Conservation (phyloP, 2,797 vertebrate genomes). For the Melopsittacus undulatus region DNA sequence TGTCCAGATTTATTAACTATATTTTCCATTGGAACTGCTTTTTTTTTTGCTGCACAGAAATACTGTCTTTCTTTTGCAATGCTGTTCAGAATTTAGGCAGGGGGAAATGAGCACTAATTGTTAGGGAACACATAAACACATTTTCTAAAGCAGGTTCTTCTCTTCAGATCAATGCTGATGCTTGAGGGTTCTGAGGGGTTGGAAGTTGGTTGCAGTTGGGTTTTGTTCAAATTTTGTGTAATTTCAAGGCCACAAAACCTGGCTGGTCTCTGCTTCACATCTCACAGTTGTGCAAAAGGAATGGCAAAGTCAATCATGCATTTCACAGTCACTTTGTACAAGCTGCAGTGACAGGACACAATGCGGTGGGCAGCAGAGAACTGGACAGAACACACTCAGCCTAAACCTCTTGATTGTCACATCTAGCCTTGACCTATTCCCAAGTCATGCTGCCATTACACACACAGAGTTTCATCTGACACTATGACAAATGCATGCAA, state of each 20-base stretch:
- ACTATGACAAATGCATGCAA: not conserved
- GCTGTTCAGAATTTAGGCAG: not conserved
- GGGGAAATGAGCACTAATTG: not conserved
- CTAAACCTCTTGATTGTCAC: not conserved
- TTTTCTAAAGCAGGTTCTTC: constrained; percentile 66
- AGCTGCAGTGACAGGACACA: not conserved
- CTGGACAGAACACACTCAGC: not conserved
- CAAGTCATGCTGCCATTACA: too few relatives aligned
- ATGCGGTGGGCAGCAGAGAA: constrained; percentile 30
- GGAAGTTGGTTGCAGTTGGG: not conserved
- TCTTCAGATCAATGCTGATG: not conserved
- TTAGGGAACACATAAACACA: not conserved
- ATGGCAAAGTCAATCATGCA: rapidly evolving
- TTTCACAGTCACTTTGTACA: not conserved
- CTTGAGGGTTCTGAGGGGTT: rapidly evolving
- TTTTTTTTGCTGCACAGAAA: constrained; percentile 37
- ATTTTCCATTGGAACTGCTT: constrained; percentile 1
- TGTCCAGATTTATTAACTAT: not conserved
- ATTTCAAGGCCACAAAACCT: not conserved
- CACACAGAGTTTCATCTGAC: not conserved
- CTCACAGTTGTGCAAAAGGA: not conserved
- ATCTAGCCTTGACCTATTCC: not conserved
- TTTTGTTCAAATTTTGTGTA: not conserved
- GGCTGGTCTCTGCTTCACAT: not conserved
- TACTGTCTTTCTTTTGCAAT: not conserved